These are phyloP conservation scores for Odobenus rosmarus DNA, from an alignment of 2,113 vertebrate species.

Conservation along the genomic window DNA sequence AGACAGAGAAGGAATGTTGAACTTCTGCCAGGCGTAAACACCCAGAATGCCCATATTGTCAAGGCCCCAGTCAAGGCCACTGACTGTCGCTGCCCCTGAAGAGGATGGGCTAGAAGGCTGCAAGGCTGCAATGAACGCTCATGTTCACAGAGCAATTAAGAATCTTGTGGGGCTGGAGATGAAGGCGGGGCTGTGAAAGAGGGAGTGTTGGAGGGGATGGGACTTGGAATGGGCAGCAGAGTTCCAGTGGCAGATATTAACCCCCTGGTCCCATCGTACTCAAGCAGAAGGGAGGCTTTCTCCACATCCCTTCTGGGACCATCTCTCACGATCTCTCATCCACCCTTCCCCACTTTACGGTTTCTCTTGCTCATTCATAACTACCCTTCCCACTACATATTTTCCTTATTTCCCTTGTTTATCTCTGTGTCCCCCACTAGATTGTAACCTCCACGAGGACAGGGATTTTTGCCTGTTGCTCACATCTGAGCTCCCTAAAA, in stretches of 20 bases:
- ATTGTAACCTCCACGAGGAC: neutral
- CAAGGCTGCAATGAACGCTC: neutral
- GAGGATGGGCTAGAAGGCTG: no score
- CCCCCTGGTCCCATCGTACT: neutral
- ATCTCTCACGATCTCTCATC: neutral
- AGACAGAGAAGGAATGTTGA: neutral
- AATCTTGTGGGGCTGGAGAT: neutral
- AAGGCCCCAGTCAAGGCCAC: neutral
- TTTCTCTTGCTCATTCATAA: neutral
- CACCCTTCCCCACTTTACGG: neutral
- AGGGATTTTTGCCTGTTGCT: neutral
- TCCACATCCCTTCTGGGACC: neutral
- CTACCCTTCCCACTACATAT: neutral
- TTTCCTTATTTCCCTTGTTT: neutral
- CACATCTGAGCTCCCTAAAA: neutral
- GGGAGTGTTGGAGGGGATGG: neutral
- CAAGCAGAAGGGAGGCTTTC: neutral
- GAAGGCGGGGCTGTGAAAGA: neutral
- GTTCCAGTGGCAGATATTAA: neutral
- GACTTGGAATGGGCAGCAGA: neutral
- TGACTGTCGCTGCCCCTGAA: neutral
- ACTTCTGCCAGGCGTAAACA: neutral
- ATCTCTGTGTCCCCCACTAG: neutral
- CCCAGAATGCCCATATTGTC: neutral
- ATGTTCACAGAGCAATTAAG: neutral